Percentiles rank a stretch among this genome's conserved stretches.
Conservation (phyloP, 2,888 invertebrate genomes). For the Tethea ocularis region DNA sequence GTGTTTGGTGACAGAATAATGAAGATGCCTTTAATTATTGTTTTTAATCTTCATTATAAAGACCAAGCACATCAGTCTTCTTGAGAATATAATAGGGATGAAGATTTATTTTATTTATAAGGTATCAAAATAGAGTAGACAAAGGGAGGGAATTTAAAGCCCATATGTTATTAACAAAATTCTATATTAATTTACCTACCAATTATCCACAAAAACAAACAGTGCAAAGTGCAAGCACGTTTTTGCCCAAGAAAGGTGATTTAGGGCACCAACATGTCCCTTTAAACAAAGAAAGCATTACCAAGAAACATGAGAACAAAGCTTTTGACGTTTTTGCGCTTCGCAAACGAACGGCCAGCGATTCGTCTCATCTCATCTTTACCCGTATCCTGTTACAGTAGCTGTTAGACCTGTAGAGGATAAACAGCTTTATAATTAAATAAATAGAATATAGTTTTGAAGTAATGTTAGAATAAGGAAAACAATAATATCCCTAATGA, state of each 20-base stretch:
- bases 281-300: conserved; percentile 7
- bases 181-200: neutral
- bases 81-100: too few relatives aligned
- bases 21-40: neutral
- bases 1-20: neutral
- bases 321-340: conserved; percentile 10
- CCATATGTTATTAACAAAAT: too few relatives aligned
- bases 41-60: too few relatives aligned
- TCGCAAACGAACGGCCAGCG: neutral
- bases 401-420: neutral
- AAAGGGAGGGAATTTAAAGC: too few relatives aligned
- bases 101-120: too few relatives aligned
- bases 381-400: conserved; percentile 1
- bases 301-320: conserved; percentile 7
- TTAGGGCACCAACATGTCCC: neutral
- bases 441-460: neutral
- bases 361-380: conserved; percentile 2
- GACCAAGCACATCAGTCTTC: too few relatives aligned
- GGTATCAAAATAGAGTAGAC: too few relatives aligned
- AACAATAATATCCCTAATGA: neutral
- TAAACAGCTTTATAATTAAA: neutral
- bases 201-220: neutral
- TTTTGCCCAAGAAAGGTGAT: neutral
- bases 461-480: neutral
- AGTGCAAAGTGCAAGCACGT: neutral